Evolutionary conservation across 2,797 vertebrate species (phyloP).

Genomic region (Schizothorax lantsangensis): DNA sequence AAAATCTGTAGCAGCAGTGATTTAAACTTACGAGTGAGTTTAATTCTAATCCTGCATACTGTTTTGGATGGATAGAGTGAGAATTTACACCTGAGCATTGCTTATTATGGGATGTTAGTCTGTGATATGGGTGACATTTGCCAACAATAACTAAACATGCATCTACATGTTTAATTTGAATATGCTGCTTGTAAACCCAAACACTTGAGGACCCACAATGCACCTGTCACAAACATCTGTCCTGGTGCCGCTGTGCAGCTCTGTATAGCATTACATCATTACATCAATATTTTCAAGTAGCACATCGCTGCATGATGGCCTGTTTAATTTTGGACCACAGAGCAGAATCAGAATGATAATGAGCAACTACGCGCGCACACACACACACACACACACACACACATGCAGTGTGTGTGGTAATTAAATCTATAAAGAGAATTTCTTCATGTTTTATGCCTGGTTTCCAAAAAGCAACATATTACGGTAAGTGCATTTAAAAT

Average conservation of each 20-base stretch:
- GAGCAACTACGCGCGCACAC: not conserved
- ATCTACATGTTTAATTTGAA: conserved; percentile 7
- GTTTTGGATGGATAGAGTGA: not conserved
- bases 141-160: not conserved
- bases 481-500: not conserved
- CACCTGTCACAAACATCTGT: conserved; percentile 53
- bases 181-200: conserved; percentile 30
- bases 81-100: conserved; percentile 1
- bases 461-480: not conserved
- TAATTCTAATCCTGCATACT: not conserved
- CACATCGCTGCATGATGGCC: conserved; percentile 29
- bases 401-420: not conserved
- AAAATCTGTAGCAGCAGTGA: not conserved
- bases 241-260: conserved; percentile 19
- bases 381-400: not conserved
- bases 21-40: not conserved
- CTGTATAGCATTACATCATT: conserved; percentile 35
- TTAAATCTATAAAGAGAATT: not conserved
- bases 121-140: not conserved
- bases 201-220: conserved; percentile 41
- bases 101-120: not conserved
- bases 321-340: conserved; percentile 26
- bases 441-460: not conserved
- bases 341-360: conserved; percentile 28
- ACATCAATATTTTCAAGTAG: conserved; percentile 46